Evolutionary conservation across 1,140 invertebrate species (phyloP).

Genomic region (Listronotus oregonensis): DNA sequence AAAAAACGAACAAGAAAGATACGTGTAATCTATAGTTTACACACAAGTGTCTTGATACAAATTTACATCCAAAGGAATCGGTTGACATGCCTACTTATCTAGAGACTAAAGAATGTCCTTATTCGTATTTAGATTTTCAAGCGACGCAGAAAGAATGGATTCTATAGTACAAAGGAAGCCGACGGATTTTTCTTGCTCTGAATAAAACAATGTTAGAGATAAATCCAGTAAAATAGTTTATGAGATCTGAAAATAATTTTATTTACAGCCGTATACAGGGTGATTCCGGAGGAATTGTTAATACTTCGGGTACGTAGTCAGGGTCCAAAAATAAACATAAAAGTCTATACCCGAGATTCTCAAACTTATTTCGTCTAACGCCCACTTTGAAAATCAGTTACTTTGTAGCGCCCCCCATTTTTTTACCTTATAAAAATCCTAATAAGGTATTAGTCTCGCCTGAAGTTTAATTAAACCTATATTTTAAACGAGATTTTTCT

Average conservation of each 20-base stretch:
- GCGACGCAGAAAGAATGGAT: constrained; percentile 50
- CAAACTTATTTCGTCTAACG: no score
- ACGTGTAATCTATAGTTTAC: constrained; percentile 40
- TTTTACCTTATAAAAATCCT: no score
- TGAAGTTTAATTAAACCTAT: no score
- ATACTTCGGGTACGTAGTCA: no score
- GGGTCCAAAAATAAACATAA: no score
- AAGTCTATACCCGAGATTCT: no score
- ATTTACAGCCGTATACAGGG: no score
- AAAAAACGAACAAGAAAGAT: constrained; percentile 23
- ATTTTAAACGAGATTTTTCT: no score
- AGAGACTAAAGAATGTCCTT: constrained; percentile 54
- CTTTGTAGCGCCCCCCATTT: no score
- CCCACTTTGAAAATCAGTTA: no score
- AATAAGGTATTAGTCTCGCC: no score
- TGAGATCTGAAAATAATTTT: not conserved
- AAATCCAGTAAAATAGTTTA: constrained; percentile 5
- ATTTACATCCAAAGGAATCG: constrained; percentile 54
- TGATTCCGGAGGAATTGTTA: no score
- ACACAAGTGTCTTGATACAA: constrained; percentile 50
- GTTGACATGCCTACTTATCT: constrained; percentile 53
- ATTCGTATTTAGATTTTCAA: constrained; percentile 54
- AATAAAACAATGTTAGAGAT: constrained; percentile 48
- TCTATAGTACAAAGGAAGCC: constrained; percentile 51
- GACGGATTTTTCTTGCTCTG: constrained; percentile 51